Evolutionary conservation across 2,797 vertebrate species (phyloP).

Genomic region (Melanotaenia parkinsoni): DNA sequence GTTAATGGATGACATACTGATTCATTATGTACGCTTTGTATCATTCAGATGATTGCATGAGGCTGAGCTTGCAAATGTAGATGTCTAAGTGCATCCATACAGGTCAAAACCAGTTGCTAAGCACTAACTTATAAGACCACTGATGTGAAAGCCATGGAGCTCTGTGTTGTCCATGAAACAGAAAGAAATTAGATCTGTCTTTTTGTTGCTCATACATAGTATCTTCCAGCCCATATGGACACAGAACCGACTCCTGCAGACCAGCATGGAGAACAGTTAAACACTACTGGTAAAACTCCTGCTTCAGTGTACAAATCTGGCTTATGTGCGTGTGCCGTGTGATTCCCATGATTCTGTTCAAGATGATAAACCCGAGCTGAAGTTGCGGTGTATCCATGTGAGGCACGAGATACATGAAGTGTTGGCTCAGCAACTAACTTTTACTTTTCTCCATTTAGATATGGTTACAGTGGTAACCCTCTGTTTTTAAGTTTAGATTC

Average conservation of each 20-base stretch:
- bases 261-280: constrained; percentile 50
- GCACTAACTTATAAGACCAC: constrained; percentile 28
- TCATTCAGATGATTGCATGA: constrained; percentile 19
- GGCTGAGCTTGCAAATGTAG: constrained; percentile 11
- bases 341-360: constrained; percentile 27
- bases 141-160: constrained; percentile 60
- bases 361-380: constrained; percentile 43
- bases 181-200: constrained; percentile 7
- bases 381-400: constrained; percentile 18
- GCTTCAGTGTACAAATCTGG: constrained; percentile 56
- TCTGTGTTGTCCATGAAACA: constrained; percentile 34
- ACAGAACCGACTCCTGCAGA: constrained; percentile 43
- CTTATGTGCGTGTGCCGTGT: constrained; percentile 50
- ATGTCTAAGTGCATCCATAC: constrained; percentile 23
- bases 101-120: constrained; percentile 48
- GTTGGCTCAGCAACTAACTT: constrained; percentile 36
- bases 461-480: constrained; percentile 55
- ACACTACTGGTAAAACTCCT: constrained; percentile 50
- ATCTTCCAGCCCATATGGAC: constrained; percentile 58
- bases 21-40: constrained; percentile 2
- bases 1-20: constrained; percentile 9
- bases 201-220: constrained; percentile 42
- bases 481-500: constrained; percentile 14
- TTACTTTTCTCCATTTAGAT: constrained; percentile 27
- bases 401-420: constrained; percentile 50